These are phyloP conservation scores for Odontomachus brunneus DNA, from an alignment of 1,140 invertebrate genomes.

Conservation along the genomic window DNA sequence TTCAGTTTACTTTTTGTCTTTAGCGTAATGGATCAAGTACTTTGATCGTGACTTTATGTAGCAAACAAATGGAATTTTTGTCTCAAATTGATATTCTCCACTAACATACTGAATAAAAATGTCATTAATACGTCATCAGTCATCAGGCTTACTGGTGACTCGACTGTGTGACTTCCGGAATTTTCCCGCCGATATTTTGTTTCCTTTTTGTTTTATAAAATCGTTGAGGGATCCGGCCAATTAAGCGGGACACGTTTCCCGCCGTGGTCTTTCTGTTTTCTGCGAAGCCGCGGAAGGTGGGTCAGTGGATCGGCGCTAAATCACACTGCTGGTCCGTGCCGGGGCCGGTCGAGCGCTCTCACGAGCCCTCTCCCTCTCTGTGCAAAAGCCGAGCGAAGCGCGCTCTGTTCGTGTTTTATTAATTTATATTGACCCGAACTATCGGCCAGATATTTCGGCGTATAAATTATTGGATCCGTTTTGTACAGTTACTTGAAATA, in stretches of 20 bases:
- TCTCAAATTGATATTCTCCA: too few species aligned
- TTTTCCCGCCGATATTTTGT: too few species aligned
- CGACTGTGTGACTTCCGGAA: too few species aligned
- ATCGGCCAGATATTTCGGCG: constrained; percentile 11
- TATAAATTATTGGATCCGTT: constrained; percentile 47
- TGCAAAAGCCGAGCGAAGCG: constrained; percentile 11
- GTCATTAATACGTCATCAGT: too few species aligned
- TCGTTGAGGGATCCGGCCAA: background rate
- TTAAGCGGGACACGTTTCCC: background rate
- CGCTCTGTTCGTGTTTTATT: constrained; percentile 38
- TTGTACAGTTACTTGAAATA: constrained; percentile 2
- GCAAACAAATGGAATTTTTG: too few species aligned
- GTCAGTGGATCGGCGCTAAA: constrained; percentile 1
- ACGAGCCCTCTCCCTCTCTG: too few species aligned
- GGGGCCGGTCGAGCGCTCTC: background rate
- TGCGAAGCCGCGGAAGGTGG: background rate
- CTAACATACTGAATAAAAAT: too few species aligned
- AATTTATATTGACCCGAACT: constrained; percentile 39
- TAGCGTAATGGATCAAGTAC: too few species aligned
- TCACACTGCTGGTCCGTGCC: background rate
- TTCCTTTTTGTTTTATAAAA: too few species aligned
- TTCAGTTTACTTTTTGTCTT: too few species aligned
- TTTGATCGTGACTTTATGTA: too few species aligned
- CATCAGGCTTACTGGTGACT: too few species aligned
- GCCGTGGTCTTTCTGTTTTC: background rate